Base-by-base conservation (phyloP, 2,113 vertebrate species). In the Labeo rohita region DNA sequence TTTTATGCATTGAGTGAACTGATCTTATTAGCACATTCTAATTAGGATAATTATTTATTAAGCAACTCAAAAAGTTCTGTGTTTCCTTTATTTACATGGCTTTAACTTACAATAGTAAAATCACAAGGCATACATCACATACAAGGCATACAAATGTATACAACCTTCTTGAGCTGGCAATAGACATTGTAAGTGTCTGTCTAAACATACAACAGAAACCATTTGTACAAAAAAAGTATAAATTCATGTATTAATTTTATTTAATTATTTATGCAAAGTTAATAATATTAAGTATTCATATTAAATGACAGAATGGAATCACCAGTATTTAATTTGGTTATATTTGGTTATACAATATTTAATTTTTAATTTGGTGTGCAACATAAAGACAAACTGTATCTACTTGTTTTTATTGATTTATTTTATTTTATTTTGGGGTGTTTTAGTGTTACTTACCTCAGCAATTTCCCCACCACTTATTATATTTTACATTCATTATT, bases 1-100 rank as follows among this genome's bases (percentile, higher is more conserved):
- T 36, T 70, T 39, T 9, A 36, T 18, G 11, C n/a, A 2, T 49
- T 23, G 11, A 28, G n/a, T 50, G 73, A 50, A 28, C 47, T 50
- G 23, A 47, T 23, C 47, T 28, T 76, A 50, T 75, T 75, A 50
- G 15, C n/a, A 8, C 6, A 50, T 76, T 76, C 11, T 50, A 76
- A 76, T 76, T 50, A 28, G n/a, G 50, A 49, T 6, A 66, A 8
- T 45, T 43, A 18, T 72, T 3, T 28, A 34, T 68, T 89, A 91
- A 89, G 86, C 85, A 82, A 8, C 13, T 16, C 43, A 16, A 52
- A 10, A 15, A 68, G 13, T 36, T 68, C 0, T 36, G 9, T 39
- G 36, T 70, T 72, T 8, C 56, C 56, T 59, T 59, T 21, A 59
- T 59, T 59, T 72, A 65, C n/a, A 12, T 12, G 4, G 23, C 61